A percentile compares a stretch with the other conserved stretches of the same genome.
These are phyloP conservation scores for Zalophus californianus DNA, from an alignment of 2,797 vertebrate genomes.

Conservation along the genomic window DNA sequence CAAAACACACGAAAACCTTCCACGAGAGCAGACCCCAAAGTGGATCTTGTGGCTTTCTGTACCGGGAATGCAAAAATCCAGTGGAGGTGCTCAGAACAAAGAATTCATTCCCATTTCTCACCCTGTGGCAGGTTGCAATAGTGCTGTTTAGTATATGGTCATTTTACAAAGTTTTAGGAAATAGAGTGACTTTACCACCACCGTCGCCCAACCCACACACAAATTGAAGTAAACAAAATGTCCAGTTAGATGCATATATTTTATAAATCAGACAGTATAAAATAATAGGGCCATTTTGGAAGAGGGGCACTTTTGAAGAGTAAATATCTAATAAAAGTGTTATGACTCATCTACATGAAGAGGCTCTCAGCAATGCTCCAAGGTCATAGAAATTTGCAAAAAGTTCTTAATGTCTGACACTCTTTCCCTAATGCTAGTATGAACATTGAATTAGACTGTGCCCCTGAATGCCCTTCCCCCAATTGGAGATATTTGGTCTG, in stretches of 20 bases:
- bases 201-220: neutral
- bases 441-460: neutral
- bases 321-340: neutral
- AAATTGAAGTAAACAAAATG: neutral
- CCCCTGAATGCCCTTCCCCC: neutral
- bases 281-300: neutral
- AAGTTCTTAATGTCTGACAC: neutral
- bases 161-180: constrained; percentile 23
- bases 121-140: neutral
- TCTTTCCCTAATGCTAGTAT: neutral
- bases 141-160: neutral
- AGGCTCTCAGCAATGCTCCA: neutral
- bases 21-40: neutral
- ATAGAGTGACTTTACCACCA: neutral
- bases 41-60: neutral
- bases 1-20: neutral
- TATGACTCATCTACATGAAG: neutral
- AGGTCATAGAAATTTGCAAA: neutral
- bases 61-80: neutral
- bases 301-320: neutral
- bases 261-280: neutral
- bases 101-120: neutral
- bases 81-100: neutral
- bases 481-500: neutral
- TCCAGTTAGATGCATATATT: neutral